These are phyloP conservation scores for Poicephalus meyeri DNA, from an alignment of 2,113 vertebrate species.

Conservation along the genomic window DNA sequence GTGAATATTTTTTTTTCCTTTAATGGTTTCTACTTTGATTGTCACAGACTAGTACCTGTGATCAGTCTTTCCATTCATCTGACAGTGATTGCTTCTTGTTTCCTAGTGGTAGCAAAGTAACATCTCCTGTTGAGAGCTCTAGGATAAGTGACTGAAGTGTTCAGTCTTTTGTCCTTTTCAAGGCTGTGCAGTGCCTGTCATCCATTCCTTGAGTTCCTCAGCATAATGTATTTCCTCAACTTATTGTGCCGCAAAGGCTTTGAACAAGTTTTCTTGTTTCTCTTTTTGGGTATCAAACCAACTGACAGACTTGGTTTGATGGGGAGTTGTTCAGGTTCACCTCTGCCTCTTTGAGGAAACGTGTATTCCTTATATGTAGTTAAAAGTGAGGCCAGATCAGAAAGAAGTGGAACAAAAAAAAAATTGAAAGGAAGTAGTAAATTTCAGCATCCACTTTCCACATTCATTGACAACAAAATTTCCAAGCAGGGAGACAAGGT, in stretches of 20 bases:
- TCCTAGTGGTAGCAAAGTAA: not conserved
- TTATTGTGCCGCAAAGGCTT: not conserved
- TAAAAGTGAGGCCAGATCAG: not conserved
- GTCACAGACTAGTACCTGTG: not conserved
- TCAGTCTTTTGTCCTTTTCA: not conserved
- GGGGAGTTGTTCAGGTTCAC: not conserved
- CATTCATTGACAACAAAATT: not conserved
- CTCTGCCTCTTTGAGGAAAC: not conserved
- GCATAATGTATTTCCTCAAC: not conserved
- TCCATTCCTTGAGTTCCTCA: not conserved
- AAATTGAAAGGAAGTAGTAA: not conserved
- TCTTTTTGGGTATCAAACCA: not conserved
- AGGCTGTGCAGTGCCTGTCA: not conserved
- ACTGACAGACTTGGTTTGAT: not conserved
- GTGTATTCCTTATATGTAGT: not conserved
- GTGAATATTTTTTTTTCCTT: not conserved
- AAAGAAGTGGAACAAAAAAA: not conserved
- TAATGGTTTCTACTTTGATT: not conserved
- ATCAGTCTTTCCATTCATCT: not conserved
- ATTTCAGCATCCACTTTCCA: not conserved
- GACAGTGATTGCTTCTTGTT: not conserved
- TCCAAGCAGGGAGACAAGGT: not conserved
- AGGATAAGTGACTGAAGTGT: not conserved
- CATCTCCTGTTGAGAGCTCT: not conserved
- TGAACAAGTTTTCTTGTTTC: not conserved